phyloP scores from a whole-genome alignment of 2,113 vertebrate genomes.

The Chionis minor region DNA sequence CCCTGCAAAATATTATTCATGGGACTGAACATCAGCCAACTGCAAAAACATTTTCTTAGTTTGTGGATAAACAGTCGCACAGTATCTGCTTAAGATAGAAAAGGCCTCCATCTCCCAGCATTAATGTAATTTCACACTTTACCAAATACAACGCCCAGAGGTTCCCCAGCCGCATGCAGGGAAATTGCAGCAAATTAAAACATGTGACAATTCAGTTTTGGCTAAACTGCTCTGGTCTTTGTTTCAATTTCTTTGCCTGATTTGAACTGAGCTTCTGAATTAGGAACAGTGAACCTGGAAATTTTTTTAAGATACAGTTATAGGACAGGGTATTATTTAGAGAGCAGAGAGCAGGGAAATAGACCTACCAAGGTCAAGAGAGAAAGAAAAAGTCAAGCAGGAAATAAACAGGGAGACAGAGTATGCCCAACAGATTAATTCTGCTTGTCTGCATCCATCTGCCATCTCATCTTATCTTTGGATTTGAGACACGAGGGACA shows the following conservation, averaged over 20 bases:
- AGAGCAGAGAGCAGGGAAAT: not conserved
- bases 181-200: constrained; percentile 40
- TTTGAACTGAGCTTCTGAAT: constrained; percentile 57
- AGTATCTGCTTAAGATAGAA: constrained; percentile 18
- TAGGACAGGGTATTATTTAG: not conserved
- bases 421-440: not conserved
- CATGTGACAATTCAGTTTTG: not conserved
- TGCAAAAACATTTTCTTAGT: constrained; percentile 44
- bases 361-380: not conserved
- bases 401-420: not conserved
- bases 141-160: constrained; percentile 25
- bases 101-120: constrained; percentile 26
- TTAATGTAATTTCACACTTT: constrained; percentile 71
- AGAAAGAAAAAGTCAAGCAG: not conserved
- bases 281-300: not conserved
- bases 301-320: not conserved
- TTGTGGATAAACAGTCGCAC: constrained; percentile 55
- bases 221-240: not conserved
- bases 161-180: not conserved
- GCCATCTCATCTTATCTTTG: not conserved
- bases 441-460: not conserved
- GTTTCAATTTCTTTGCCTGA: constrained; percentile 25
- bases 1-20: constrained; percentile 37
- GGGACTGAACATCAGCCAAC: not conserved
- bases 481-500: not conserved